Evolutionary conservation across 2,888 invertebrate genomes (phyloP).

Genomic region (Rugalucina vietnamica): DNA sequence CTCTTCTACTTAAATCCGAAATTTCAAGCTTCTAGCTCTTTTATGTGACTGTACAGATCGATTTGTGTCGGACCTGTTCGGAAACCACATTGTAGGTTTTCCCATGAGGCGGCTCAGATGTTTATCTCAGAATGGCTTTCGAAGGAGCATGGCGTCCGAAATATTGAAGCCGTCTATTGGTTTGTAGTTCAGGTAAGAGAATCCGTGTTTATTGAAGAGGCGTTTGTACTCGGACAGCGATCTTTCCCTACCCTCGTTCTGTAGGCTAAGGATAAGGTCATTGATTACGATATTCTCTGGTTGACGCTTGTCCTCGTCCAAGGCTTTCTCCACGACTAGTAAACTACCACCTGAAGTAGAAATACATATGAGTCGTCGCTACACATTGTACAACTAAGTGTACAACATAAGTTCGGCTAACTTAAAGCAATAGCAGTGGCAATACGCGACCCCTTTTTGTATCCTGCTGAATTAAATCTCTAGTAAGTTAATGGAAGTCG

Average conservation of each 20-base stretch:
- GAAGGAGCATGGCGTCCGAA: constrained; percentile 70
- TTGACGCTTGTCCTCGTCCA: constrained; percentile 70
- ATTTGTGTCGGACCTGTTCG: too few relatives aligned
- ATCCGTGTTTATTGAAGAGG: constrained; percentile 71
- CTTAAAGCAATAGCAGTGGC: too few relatives aligned
- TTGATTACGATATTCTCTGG: constrained; percentile 67
- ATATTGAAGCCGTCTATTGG: constrained; percentile 62
- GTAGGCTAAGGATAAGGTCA: constrained; percentile 70
- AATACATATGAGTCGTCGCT: neutral
- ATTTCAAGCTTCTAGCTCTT: too few relatives aligned
- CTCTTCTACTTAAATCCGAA: too few relatives aligned
- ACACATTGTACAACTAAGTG: too few relatives aligned
- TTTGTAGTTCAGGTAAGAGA: constrained; percentile 61
- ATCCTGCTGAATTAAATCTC: too few relatives aligned
- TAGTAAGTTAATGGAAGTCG: too few relatives aligned
- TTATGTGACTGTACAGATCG: too few relatives aligned
- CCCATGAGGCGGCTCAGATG: too few relatives aligned
- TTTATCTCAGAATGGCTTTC: constrained; percentile 70
- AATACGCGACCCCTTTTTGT: too few relatives aligned
- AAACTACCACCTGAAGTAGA: constrained; percentile 70
- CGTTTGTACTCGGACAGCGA: constrained; percentile 67
- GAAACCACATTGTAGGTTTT: too few relatives aligned
- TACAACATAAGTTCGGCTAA: too few relatives aligned
- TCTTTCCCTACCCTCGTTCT: constrained; percentile 71
- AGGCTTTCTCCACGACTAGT: constrained; percentile 71